phyloP scores from a whole-genome alignment of 2,888 invertebrate species.

The Eupithecia insigniata region DNA sequence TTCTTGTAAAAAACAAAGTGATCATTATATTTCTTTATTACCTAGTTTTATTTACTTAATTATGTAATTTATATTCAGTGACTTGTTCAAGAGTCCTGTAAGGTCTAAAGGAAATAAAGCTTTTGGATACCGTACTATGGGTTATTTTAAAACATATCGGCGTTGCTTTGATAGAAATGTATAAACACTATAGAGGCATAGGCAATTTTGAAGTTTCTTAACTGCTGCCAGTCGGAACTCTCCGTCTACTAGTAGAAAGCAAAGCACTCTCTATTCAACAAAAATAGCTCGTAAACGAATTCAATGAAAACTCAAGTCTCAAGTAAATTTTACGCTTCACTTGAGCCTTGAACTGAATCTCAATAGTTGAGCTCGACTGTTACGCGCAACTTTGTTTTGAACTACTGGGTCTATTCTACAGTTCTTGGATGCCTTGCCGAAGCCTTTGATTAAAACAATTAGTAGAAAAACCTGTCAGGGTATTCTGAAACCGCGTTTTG shows the following conservation, averaged over 20 bases:
- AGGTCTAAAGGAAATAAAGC: too few species aligned
- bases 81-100: too few species aligned
- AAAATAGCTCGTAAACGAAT: constrained; percentile 1
- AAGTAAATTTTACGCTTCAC: constrained; percentile 7
- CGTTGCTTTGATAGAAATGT: too few species aligned
- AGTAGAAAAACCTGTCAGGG: neutral
- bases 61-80: too few species aligned
- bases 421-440: neutral
- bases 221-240: neutral
- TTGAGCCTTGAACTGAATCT: neutral
- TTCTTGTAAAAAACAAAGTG: too few species aligned
- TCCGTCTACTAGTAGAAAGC: neutral
- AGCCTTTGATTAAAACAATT: constrained; percentile 4
- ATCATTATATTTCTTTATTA: too few species aligned
- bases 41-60: too few species aligned
- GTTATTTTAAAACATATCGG: too few species aligned
- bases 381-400: constrained; percentile 6
- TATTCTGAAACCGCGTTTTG: neutral
- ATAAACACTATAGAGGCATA: too few species aligned
- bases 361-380: constrained; percentile 5
- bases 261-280: neutral
- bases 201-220: neutral
- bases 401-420: neutral
- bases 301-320: constrained; percentile 9
- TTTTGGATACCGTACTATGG: too few species aligned